Base-by-base conservation (phyloP, 2,888 invertebrate genomes). In the Atherix ibis region DNA sequence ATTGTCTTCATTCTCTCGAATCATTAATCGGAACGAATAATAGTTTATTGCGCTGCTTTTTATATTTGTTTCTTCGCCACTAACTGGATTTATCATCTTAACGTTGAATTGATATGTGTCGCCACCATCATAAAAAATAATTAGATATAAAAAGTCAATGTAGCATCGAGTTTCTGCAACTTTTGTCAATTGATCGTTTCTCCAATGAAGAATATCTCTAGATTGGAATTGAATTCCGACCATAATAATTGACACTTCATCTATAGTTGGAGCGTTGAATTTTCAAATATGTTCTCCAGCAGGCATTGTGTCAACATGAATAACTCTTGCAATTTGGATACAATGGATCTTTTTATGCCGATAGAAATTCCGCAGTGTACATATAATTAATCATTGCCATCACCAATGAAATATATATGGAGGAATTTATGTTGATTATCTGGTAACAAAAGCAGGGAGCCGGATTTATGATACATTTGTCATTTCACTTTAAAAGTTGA, bases 361-460 rank as follows among this genome's bases (percentile, higher is more conserved):
- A 19, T 10, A 33, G 32, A 38, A 25, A 40, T 34, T 5, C 6
- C 27, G 18, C 30, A 27, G 33, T 43, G 43, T 5, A 2, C 13
- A 12, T 42, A 34, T 27, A 43, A 9, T 42, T 46, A 25, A 10
- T 40, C 36, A 15, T 43, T 40, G 13, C 16, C 26, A 39, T 47
- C 31, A 19, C 43, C 44, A 37, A 45, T 44, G 32, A 44, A 46
- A 29, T 45, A 48, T 22, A 49, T 46, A 42, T 45, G 41, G 4
- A n/a, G 42, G 24, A 28, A 44, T 42, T 39, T 39, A 24, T 34
- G 35, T 16, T 41, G 27, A 22, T 12, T 19, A 34, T 44, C 40
- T 27, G 24, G 26, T 6, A 40, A 12, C 18, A 43, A 40, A 27
- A 33, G 35, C 15, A 43, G 28, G 27, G 42, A 38, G 28, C 38